Evolutionary conservation across 2,888 invertebrate species (phyloP).

Genomic region (Stenichneumon culpator): DNA sequence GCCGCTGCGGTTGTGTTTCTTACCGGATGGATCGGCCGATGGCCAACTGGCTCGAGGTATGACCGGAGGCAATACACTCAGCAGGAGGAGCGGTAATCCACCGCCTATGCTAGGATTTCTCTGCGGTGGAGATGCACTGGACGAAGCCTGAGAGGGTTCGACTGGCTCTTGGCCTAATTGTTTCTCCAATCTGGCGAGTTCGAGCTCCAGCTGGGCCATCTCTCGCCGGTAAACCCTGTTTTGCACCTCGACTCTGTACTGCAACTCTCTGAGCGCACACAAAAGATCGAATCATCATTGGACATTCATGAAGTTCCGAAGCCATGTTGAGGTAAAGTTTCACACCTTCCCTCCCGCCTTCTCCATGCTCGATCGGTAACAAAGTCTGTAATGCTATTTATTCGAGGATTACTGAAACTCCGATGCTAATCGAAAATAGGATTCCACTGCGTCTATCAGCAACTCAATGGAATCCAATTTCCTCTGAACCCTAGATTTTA

Average conservation of each 20-base stretch:
- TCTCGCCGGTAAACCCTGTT: conserved; percentile 95
- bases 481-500: background rate
- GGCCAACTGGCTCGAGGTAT: conserved; percentile 93
- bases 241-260: conserved; percentile 95
- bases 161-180: conserved; percentile 87
- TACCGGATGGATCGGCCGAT: conserved; percentile 88
- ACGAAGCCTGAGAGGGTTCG: conserved; percentile 86
- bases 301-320: background rate
- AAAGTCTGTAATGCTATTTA: background rate
- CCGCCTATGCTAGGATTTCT: conserved; percentile 90
- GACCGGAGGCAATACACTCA: conserved; percentile 91
- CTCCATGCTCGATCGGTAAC: background rate
- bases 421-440: background rate
- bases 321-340: background rate
- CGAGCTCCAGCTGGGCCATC: conserved; percentile 92
- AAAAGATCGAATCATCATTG: conserved; percentile 7
- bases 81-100: conserved; percentile 89
- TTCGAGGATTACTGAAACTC: background rate
- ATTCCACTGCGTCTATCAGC: background rate
- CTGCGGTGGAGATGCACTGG: conserved; percentile 87
- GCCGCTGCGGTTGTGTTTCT: conserved; percentile 66
- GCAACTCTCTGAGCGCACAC: conserved; percentile 87
- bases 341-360: background rate
- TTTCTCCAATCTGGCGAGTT: conserved; percentile 91
- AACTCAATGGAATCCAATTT: background rate